Evolutionary conservation across 2,113 vertebrate species (phyloP).

Genomic region (Ifrita kowaldi): DNA sequence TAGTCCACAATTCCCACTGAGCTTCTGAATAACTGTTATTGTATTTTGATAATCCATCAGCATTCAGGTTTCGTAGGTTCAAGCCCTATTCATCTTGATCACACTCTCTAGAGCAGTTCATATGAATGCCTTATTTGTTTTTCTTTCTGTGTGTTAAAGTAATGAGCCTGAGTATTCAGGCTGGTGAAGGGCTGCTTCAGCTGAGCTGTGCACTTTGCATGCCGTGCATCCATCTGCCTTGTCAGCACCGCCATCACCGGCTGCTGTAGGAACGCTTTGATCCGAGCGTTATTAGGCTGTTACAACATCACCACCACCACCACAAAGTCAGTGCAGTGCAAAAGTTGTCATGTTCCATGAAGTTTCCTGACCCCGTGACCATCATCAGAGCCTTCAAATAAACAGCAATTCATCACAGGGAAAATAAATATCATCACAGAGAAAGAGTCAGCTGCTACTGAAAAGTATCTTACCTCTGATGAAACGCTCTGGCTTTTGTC

Average conservation of each 20-base stretch:
- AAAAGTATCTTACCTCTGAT: not conserved
- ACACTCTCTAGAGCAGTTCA: not conserved
- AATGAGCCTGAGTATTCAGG: not conserved
- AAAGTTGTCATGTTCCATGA: not conserved
- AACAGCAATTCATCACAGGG: not conserved
- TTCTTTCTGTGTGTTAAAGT: not conserved
- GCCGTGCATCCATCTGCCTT: not conserved
- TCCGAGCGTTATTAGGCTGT: not conserved
- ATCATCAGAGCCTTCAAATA: not conserved
- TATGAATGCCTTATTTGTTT: not conserved
- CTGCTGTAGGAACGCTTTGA: not conserved
- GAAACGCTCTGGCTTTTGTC: not conserved
- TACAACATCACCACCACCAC: not conserved
- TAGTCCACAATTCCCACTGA: not conserved
- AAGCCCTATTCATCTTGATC: not conserved
- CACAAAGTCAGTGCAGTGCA: not conserved
- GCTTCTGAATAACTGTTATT: not conserved
- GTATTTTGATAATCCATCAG: not conserved
- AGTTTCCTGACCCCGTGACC: not conserved
- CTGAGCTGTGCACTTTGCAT: not conserved
- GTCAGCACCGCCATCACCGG: not conserved
- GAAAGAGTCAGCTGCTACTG: not conserved
- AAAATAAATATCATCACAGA: not conserved
- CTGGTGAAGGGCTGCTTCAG: constrained; percentile 3
- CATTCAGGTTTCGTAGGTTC: not conserved